Percentiles rank a stretch among this genome's conserved stretches.
phyloP scores from a whole-genome alignment of 1,140 invertebrate species.

The Diorhabda sublineata region DNA sequence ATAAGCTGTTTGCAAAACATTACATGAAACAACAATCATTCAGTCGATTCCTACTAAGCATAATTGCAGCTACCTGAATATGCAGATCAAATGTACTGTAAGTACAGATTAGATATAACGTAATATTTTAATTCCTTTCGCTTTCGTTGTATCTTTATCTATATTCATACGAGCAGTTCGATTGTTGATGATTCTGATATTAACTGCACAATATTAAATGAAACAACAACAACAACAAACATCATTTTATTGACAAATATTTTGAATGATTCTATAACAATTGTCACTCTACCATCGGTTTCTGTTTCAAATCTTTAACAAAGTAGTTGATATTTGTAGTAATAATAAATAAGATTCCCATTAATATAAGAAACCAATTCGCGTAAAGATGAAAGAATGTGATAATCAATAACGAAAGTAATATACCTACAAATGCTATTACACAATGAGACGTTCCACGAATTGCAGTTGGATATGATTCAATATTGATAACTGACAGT shows the following conservation, averaged over 20 bases:
- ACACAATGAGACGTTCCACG: conserved; percentile 20
- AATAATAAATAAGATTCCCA: conserved; percentile 12
- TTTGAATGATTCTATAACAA: conserved; percentile 7
- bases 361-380: conserved; percentile 14
- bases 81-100: too few relatives aligned
- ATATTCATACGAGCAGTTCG: too few relatives aligned
- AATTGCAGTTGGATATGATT: conserved; percentile 22
- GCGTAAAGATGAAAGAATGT: conserved; percentile 13
- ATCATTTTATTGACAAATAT: not conserved
- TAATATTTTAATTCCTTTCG: too few relatives aligned
- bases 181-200: too few relatives aligned
- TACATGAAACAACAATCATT: too few relatives aligned
- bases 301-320: conserved; percentile 19
- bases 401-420: conserved; percentile 16
- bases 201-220: too few relatives aligned
- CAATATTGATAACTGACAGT: conserved; percentile 20
- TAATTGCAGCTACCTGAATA: too few relatives aligned
- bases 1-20: too few relatives aligned
- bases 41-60: too few relatives aligned
- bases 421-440: conserved; percentile 12
- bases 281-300: conserved; percentile 21
- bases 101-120: too few relatives aligned
- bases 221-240: too few relatives aligned
- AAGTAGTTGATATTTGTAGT: conserved; percentile 10
- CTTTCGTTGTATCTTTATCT: too few relatives aligned